Evolutionary conservation across 2,113 vertebrate species (phyloP).

Genomic region (Thalassarche chlororhynchos): DNA sequence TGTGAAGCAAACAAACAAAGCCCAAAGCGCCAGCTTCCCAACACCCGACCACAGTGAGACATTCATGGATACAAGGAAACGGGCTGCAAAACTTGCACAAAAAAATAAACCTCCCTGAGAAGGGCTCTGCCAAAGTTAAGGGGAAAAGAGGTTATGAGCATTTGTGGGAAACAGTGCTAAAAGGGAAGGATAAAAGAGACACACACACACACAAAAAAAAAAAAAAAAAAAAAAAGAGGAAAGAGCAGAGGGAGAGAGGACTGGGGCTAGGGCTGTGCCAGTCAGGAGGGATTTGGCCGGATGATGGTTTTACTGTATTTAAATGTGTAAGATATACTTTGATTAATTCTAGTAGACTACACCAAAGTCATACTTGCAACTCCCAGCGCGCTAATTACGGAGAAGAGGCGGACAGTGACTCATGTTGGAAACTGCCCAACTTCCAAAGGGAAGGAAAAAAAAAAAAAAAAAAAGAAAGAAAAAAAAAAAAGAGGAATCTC

Average conservation of each 20-base stretch:
- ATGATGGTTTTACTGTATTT: not conserved
- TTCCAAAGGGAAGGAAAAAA: not conserved
- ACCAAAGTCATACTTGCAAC: constrained; percentile 31
- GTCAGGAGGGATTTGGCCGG: constrained; percentile 34
- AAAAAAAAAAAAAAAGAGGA: not conserved
- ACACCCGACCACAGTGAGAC: not conserved
- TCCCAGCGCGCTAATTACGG: constrained; percentile 8
- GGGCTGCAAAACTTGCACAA: not conserved
- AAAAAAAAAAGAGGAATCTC: not conserved
- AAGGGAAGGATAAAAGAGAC: not conserved
- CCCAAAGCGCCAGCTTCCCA: not conserved
- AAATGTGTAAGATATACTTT: not conserved
- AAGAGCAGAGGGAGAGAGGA: not conserved
- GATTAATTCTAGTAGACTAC: constrained; percentile 58
- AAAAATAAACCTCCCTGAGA: not conserved
- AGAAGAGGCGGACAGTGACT: constrained; percentile 72
- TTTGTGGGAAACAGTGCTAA: constrained; percentile 13
- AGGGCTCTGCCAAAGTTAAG: not conserved
- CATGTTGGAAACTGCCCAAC: constrained; percentile 63
- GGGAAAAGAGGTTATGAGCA: not conserved
- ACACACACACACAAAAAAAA: not conserved
- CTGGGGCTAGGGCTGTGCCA: not conserved
- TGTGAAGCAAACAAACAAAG: not conserved
- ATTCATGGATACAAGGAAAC: not conserved
- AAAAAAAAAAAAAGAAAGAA: not conserved